These are phyloP conservation scores for Amiota communis DNA, from an alignment of 2,888 invertebrate species.

Conservation along the genomic window DNA sequence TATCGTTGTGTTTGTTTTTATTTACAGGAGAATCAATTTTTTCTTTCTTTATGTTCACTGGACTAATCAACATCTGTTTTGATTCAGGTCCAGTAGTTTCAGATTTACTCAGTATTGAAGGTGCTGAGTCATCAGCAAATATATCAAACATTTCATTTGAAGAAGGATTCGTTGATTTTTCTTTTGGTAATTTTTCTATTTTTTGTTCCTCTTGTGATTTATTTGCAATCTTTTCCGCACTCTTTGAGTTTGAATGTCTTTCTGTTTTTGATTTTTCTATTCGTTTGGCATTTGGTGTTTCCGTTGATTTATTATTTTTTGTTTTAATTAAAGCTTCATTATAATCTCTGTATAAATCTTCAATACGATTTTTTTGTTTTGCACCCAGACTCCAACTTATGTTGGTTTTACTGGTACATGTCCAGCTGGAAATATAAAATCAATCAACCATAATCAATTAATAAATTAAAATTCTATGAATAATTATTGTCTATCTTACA, in stretches of 20 bases:
- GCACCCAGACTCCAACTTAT: conserved; percentile 4
- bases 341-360: conserved; percentile 11
- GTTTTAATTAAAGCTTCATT: neutral
- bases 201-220: neutral
- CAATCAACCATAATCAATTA: neutral
- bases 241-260: neutral
- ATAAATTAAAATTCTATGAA: neutral
- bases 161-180: neutral
- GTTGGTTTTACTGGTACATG: conserved; percentile 30
- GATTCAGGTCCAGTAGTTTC: neutral
- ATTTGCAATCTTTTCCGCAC: neutral
- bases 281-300: conserved; percentile 41
- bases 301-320: conserved; percentile 2
- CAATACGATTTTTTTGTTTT: conserved; percentile 2
- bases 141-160: conserved; percentile 51
- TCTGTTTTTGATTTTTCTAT: conserved; percentile 23
- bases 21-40: neutral
- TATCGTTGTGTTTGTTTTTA: neutral
- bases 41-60: neutral
- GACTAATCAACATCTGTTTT: neutral
- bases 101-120: conserved; percentile 48
- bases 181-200: neutral
- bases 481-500: conserved; percentile 41
- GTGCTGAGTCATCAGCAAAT: conserved; percentile 66
- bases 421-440: conserved; percentile 42